Evolutionary conservation across 2,113 vertebrate genomes (phyloP).

Genomic region (Nematolebias whitei): DNA sequence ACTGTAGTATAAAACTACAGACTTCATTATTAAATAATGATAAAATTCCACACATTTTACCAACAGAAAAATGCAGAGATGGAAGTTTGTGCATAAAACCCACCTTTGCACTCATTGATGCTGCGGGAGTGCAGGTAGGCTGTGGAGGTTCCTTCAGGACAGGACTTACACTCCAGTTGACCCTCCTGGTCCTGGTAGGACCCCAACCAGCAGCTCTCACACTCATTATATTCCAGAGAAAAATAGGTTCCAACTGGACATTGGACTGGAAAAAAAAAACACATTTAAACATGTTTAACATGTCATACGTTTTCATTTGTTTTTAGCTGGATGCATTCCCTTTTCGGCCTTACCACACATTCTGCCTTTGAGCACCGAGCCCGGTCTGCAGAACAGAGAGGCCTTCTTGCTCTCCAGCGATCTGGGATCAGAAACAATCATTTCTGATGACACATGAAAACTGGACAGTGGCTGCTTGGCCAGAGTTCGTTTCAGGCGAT

Average conservation of each 20-base stretch:
- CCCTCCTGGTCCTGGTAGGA: conserved; percentile 95
- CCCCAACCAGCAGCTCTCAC: conserved; percentile 93
- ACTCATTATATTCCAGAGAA: conserved; percentile 87
- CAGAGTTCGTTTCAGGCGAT: conserved; percentile 90
- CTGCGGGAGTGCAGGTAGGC: conserved; percentile 94
- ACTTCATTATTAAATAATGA: background rate
- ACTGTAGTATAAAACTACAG: background rate
- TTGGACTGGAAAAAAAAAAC: conserved; percentile 80
- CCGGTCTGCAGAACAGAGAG: conserved; percentile 91
- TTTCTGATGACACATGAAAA: conserved; percentile 89
- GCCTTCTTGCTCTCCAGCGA: conserved; percentile 90
- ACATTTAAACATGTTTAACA: no score
- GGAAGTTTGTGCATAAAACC: background rate
- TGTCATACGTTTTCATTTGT: no score
- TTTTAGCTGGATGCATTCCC: background rate
- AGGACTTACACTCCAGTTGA: conserved; percentile 91
- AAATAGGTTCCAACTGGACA: conserved; percentile 95
- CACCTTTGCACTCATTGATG: conserved; percentile 91
- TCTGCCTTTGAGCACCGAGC: conserved; percentile 91
- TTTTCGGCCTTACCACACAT: conserved; percentile 88
- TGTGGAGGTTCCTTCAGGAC: conserved; percentile 87
- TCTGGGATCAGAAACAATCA: conserved; percentile 91
- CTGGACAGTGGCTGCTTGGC: conserved; percentile 89
- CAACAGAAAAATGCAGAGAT: background rate
- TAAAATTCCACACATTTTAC: background rate